Evolutionary conservation across 2,888 invertebrate genomes (phyloP).

Genomic region (Zygogramma bicolorata): DNA sequence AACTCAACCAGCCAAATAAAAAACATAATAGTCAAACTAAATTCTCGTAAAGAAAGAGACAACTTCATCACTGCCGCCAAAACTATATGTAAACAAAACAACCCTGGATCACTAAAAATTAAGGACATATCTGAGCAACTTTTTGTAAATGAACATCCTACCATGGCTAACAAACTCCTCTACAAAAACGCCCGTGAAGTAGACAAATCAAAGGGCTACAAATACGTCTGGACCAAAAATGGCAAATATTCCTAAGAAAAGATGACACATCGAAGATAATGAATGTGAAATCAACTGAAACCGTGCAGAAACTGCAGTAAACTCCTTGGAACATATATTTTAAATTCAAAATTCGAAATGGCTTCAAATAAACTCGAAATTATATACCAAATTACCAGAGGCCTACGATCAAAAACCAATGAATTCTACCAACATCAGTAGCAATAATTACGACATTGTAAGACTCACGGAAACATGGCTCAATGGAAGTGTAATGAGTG

Average conservation of each 20-base stretch:
- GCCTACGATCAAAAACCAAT: neutral
- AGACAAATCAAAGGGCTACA: neutral
- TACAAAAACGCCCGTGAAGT: neutral
- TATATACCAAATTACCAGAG: conserved; percentile 10
- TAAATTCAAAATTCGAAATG: neutral
- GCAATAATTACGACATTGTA: neutral
- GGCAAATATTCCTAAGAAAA: neutral
- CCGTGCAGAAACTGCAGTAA: neutral
- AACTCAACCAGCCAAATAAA: neutral
- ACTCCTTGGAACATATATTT: neutral
- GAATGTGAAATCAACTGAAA: neutral
- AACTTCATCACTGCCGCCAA: neutral
- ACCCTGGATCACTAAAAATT: neutral
- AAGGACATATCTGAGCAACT: neutral
- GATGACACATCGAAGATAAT: neutral
- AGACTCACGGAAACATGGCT: neutral
- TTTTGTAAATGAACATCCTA: neutral
- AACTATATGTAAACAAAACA: conserved; percentile 1
- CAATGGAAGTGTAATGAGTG: neutral
- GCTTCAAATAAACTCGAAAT: neutral
- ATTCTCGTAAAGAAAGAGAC: neutral
- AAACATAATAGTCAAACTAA: neutral
- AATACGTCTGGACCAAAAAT: neutral
- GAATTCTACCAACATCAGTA: neutral
- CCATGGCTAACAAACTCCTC: neutral